phyloP scores from a whole-genome alignment of 2,888 invertebrate genomes.

The Caenorhabditis sulstoni region DNA sequence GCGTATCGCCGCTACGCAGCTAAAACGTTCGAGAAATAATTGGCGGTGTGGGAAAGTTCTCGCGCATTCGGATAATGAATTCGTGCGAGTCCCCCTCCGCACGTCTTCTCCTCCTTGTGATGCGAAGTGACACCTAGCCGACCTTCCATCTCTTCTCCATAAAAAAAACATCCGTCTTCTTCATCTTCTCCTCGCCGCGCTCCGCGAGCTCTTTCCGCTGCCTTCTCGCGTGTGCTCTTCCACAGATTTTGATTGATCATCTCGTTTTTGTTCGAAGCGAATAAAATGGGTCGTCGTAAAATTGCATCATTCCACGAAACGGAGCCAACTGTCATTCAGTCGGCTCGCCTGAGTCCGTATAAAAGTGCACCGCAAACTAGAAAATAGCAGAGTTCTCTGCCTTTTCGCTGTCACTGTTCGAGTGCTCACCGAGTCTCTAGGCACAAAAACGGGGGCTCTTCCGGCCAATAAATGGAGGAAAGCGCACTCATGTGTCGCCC shows the following conservation, averaged over 20 bases:
- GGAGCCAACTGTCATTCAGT: constrained; percentile 43
- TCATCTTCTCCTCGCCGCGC: neutral
- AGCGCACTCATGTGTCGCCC: constrained; percentile 49
- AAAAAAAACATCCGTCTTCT: constrained; percentile 3
- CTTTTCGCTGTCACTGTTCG: constrained; percentile 11
- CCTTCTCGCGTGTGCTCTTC: neutral
- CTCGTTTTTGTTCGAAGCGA: constrained; percentile 3
- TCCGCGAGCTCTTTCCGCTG: neutral
- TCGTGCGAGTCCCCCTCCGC: too few relatives aligned
- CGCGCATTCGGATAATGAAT: too few relatives aligned
- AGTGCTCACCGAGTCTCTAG: too few relatives aligned
- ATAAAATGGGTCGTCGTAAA: constrained; percentile 12
- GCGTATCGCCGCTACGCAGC: too few relatives aligned
- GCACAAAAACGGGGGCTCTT: constrained; percentile 13
- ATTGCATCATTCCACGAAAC: constrained; percentile 55
- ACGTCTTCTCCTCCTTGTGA: constrained; percentile 13
- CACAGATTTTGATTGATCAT: constrained; percentile 51
- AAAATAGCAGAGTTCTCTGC: neutral
- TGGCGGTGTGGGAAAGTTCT: too few relatives aligned
- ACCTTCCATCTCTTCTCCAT: constrained; percentile 2
- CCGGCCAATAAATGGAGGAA: constrained; percentile 45
- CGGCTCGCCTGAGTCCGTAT: constrained; percentile 13
- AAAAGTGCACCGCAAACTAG: constrained; percentile 28
- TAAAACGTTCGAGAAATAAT: too few relatives aligned
- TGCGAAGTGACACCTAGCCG: constrained; percentile 26